Conservation (phyloP, 2,797 vertebrate genomes). For the Rhinoraja longicauda region DNA sequence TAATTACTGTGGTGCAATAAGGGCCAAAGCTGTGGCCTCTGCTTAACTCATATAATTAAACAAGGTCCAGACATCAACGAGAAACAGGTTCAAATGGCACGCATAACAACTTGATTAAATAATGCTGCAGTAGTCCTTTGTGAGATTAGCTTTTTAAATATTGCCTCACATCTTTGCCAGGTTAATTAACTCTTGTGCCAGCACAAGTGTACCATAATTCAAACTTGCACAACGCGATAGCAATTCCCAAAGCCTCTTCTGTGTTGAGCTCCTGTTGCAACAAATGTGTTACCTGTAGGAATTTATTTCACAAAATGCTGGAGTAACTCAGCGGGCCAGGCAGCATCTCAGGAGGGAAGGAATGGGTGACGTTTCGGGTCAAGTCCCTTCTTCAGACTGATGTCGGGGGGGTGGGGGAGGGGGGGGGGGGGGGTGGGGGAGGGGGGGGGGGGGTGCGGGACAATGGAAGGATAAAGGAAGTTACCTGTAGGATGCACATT, state of each 20-base stretch:
- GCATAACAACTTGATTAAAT: background rate
- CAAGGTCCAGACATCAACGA: background rate
- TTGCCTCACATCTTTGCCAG: background rate
- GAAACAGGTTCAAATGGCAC: background rate
- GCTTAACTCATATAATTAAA: slow-evolving; percentile 2
- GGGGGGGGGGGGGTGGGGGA: too few species aligned
- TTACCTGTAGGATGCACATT: background rate
- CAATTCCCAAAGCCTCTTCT: background rate
- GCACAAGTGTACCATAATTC: background rate
- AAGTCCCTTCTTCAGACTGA: too few species aligned
- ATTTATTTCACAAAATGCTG: too few species aligned
- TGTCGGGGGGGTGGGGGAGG: too few species aligned
- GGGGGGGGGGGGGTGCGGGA: too few species aligned
- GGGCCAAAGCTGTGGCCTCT: background rate
- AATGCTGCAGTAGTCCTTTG: background rate
- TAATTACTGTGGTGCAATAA: background rate
- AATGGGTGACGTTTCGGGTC: too few species aligned
- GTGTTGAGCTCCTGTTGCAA: background rate
- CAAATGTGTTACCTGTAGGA: background rate
- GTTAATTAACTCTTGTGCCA: slow-evolving; percentile 16
- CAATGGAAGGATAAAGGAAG: too few species aligned
- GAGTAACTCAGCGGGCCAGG: too few species aligned
- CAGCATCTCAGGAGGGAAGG: too few species aligned
- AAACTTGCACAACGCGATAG: background rate
- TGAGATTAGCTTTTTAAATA: slow-evolving; percentile 1